Evolutionary conservation across 2,888 invertebrate genomes (phyloP), one percentile per base, ranked within the genome.

Genomic region (Metacarcinus magister): DNA sequence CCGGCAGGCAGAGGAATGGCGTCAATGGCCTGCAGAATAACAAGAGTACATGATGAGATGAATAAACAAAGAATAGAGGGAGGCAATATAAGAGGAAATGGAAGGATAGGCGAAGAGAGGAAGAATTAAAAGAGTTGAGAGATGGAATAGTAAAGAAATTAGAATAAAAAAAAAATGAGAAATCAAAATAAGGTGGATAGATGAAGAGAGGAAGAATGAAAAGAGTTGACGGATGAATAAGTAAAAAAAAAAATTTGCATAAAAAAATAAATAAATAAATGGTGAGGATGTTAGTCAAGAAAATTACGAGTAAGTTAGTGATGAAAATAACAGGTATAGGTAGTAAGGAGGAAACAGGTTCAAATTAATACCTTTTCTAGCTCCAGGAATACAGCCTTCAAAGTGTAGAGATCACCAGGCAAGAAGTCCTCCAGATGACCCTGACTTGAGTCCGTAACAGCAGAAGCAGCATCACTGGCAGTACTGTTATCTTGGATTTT

Each of bases 311-410:
- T n/a, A n/a, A n/a, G n/a, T n/a, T n/a, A n/a, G n/a, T 13, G 16
- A 89, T 39, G 39, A 39, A 39, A 39, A 39, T 39, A 39, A 39
- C 39, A 39, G 39, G 28, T 16, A 32, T 4, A 32, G 32, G 32
- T 16, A n/a, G n/a, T 19, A 32, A 39, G 39, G 39, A 39, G 39
- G 0, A 13, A 60, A 92, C 19, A 23, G 32, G 13, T 8, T 28
- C 10, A 10, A 82, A 82, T 16, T 44, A 5, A 7, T 43, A 97
- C 97, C 97, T 98, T 98, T 97, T 99, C 99, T 94, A 99, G 97
- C 95, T 98, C 98, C 82, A 99, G 97, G 97, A 99, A 98, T 98
- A 98, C 98, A 97, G 98, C 98, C 98, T 99, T 99, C 28, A 99
- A 97, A 82, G 98, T 97, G 97, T 98, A 98, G 44, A 99, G 98